Evolutionary conservation across 2,113 vertebrate species (phyloP).

Genomic region (Pelecanoides urinatrix): DNA sequence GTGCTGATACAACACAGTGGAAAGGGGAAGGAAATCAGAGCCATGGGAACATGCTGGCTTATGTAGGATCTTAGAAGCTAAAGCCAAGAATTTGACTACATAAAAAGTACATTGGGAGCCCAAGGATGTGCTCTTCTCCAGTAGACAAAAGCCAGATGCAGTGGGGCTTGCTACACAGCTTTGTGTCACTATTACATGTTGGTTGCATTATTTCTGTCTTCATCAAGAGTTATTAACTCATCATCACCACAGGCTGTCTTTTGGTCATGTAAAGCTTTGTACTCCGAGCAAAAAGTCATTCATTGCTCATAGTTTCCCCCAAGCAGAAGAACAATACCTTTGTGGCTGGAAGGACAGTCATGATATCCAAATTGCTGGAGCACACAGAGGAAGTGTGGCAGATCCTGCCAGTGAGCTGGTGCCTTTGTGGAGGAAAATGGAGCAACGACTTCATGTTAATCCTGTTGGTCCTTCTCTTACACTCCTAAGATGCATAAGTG

Average conservation of each 20-base stretch:
- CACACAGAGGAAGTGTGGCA: background rate
- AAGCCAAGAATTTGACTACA: background rate
- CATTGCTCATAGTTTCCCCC: background rate
- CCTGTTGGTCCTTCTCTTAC: background rate
- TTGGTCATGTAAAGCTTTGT: conserved; percentile 1
- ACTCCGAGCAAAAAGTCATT: background rate
- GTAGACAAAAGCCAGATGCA: background rate
- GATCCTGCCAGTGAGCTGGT: background rate
- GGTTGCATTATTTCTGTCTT: conserved; percentile 14
- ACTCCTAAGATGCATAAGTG: background rate
- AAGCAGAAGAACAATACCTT: background rate
- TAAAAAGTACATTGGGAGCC: background rate
- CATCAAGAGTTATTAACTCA: background rate
- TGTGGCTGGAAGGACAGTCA: background rate
- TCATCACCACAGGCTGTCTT: conserved; percentile 16
- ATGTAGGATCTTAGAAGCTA: background rate
- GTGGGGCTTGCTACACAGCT: background rate
- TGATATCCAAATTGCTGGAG: background rate
- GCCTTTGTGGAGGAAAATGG: background rate
- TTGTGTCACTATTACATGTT: background rate
- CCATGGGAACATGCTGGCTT: background rate
- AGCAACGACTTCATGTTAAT: background rate
- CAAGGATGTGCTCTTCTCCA: background rate
- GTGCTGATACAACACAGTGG: background rate
- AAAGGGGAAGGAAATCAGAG: background rate